Percentiles rank a stretch among this genome's conserved stretches.
phyloP scores from a whole-genome alignment of 2,113 vertebrate genomes.

The Cyanoramphus novaezelandiae region DNA sequence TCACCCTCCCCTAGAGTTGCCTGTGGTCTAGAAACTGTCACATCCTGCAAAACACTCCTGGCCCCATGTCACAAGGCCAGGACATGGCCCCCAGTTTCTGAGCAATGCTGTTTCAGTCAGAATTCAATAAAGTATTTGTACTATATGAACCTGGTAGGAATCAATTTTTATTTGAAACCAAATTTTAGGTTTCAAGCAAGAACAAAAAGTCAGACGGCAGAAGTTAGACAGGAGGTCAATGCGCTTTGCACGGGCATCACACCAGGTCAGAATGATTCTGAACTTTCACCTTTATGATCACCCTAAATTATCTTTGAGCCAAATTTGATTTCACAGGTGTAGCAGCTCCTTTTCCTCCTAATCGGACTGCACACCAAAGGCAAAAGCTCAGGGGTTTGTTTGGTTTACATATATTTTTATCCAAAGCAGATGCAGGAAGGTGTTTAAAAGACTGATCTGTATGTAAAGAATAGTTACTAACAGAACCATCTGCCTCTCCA shows the following conservation, averaged over 20 bases:
- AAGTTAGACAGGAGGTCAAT: background rate
- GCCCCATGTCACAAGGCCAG: background rate
- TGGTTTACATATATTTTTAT: background rate
- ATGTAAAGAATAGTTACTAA: conserved; percentile 9
- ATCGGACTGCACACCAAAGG: background rate
- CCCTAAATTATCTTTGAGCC: background rate
- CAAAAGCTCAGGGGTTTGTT: background rate
- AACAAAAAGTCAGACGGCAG: background rate
- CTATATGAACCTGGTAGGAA: background rate
- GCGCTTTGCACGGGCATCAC: background rate
- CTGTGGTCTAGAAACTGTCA: background rate
- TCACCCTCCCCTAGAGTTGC: background rate
- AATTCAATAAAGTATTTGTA: background rate
- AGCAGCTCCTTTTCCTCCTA: background rate
- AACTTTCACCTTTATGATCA: background rate
- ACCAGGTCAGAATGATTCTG: background rate
- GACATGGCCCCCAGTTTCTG: background rate
- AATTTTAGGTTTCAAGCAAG: conserved; percentile 4
- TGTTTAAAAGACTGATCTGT: conserved; percentile 15
- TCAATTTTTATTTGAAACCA: background rate
- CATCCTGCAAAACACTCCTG: background rate
- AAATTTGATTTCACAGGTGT: background rate
- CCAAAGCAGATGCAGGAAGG: background rate
- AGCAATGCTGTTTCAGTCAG: background rate
- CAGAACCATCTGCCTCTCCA: conserved; percentile 6